Evolutionary conservation across 2,888 invertebrate genomes (phyloP), one percentile per base, ranked within the genome.

Genomic region (Dryobotodes eremita): DNA sequence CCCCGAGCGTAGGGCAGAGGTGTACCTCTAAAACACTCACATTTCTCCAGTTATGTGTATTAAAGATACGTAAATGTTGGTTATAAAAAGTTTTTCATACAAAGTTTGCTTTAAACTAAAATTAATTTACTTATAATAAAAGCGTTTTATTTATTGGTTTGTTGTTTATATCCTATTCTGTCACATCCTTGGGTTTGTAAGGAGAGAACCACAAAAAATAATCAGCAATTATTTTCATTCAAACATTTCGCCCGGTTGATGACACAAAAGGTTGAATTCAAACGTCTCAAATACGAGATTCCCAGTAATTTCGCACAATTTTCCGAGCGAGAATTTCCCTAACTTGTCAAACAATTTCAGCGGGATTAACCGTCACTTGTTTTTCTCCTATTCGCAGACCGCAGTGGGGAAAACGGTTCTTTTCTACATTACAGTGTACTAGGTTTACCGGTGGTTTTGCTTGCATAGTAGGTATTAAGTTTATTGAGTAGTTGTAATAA

Each of bases 261-360:
- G 76, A 82, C 46, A 65, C n/a, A 83, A 77, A 83, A 59, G 23
- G 57, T 80, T 82, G n/a, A 55, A 71, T 50, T 46, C 53, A 15
- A n/a, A 23, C 36, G 46, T 36, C n/a, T 72, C 15, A 66, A 81
- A 77, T 36, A 15, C 79, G 71, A 79, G n/a, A 64, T 48, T 59
- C 57, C 20, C 50, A 20, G 46, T 59, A 81, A 81, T 80, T 72
- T 79, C 15, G 46, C 61, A 73, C 48, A 69, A 26, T 83, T 82
- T 84, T 79, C 53, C 59, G 23, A 73, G 80, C 42, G 73, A 72
- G 64, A 79, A 61, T 79, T 79, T 84, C 31, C 64, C 17, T 59
- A 72, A 82, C 46, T 84, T 79, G 79, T 84, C 72, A 70, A 69
- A 82, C 59, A 70, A 73, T 82, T 82, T 82, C 69, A 84, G 42